Conservation (phyloP, 1,140 invertebrate genomes). For the Eupeodes corollae region DNA sequence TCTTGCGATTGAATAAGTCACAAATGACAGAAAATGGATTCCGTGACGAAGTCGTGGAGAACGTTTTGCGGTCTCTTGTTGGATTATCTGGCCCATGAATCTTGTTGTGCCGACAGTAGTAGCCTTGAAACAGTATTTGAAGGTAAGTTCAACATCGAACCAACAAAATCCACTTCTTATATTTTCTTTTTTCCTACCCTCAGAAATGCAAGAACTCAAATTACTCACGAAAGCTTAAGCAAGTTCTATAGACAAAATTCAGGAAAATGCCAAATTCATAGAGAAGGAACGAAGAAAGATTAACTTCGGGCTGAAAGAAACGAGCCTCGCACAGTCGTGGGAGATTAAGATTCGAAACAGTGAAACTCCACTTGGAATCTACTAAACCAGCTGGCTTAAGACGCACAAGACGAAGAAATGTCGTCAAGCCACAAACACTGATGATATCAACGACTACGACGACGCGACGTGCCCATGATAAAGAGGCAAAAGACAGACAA, state of each 20-base stretch:
- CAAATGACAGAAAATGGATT: slow-evolving; percentile 78
- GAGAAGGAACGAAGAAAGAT: slow-evolving; percentile 59
- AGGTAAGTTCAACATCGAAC: slow-evolving; percentile 25
- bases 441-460: slow-evolving; percentile 49
- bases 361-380: slow-evolving; percentile 60
- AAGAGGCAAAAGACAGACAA: slow-evolving; percentile 38
- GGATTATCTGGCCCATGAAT: slow-evolving; percentile 64
- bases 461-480: slow-evolving; percentile 48
- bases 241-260: slow-evolving; percentile 59
- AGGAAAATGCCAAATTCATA: slow-evolving; percentile 59
- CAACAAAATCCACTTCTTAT: slow-evolving; percentile 57
- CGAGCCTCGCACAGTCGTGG: slow-evolving; percentile 60
- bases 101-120: slow-evolving; percentile 61
- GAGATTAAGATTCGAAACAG: slow-evolving; percentile 58
- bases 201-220: slow-evolving; percentile 61
- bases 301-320: slow-evolving; percentile 57
- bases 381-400: slow-evolving; percentile 63
- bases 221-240: slow-evolving; percentile 66
- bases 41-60: slow-evolving; percentile 75
- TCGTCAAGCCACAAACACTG: slow-evolving; percentile 53
- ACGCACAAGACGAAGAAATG: slow-evolving; percentile 58
- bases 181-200: slow-evolving; percentile 37
- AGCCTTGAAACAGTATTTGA: slow-evolving; percentile 34
- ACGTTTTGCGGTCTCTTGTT: slow-evolving; percentile 63
- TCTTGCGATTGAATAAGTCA: slow-evolving; percentile 72